Evolutionary conservation across 2,113 vertebrate genomes (phyloP).

Genomic region (Neomonachus schauinslandi): DNA sequence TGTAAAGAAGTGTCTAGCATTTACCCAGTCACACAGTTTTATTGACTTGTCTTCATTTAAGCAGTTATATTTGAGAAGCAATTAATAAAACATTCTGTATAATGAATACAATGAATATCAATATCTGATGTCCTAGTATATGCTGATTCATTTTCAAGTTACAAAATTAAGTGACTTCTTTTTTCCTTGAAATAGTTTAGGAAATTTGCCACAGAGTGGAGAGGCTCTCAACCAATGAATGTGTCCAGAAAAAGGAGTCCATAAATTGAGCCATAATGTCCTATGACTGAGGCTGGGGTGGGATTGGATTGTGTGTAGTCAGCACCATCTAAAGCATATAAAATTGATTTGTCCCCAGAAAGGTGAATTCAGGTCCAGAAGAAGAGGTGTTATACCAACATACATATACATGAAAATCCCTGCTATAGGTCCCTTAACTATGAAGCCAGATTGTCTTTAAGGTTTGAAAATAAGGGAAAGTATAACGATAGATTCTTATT

Average conservation of each 20-base stretch:
- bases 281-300: not conserved
- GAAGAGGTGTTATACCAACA: not conserved
- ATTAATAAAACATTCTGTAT: constrained; percentile 27
- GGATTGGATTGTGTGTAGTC: not conserved
- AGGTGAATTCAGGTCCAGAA: not conserved
- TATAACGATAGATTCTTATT: not conserved
- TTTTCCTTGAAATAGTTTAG: constrained; percentile 44
- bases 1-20: not conserved
- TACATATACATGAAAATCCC: not conserved
- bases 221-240: not conserved
- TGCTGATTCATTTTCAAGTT: constrained; percentile 37
- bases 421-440: not conserved
- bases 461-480: not conserved
- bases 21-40: not conserved
- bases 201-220: not conserved
- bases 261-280: not conserved
- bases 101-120: not conserved
- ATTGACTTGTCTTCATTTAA: not conserved
- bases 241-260: not conserved
- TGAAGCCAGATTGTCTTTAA: not conserved
- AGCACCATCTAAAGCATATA: not conserved
- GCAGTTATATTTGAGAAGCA: constrained; percentile 19
- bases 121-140: not conserved
- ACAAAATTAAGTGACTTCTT: not conserved
- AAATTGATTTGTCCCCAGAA: not conserved